phyloP scores from a whole-genome alignment of 2,797 vertebrate species.

The Dermochelys coriacea region DNA sequence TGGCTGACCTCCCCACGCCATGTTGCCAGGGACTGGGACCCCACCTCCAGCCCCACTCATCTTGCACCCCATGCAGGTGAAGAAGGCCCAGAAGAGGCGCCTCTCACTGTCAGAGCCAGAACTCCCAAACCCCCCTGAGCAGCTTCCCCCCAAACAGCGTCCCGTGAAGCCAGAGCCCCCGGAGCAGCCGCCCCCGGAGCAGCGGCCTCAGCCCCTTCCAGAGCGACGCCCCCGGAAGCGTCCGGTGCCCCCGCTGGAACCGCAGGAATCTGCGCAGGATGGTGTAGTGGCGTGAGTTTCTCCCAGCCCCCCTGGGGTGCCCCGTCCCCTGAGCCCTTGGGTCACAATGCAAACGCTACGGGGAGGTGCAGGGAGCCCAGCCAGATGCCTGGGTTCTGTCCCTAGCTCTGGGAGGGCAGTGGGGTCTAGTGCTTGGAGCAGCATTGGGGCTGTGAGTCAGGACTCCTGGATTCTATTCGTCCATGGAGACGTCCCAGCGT shows the following conservation, averaged over 20 bases:
- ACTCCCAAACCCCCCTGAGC: neutral
- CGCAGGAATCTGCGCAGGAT: neutral
- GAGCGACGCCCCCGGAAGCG: neutral
- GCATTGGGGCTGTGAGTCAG: neutral
- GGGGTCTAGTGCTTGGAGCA: too few species aligned
- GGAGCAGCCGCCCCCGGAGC: neutral
- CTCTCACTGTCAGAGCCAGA: neutral
- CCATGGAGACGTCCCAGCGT: too few species aligned
- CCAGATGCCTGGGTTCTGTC: neutral
- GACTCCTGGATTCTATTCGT: neutral
- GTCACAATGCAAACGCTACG: neutral
- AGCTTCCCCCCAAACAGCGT: neutral
- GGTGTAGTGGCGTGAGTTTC: conserved; percentile 3
- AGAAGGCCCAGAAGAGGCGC: neutral
- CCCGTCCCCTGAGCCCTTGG: neutral
- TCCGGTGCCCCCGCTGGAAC: neutral
- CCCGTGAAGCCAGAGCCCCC: neutral
- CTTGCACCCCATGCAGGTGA: neutral
- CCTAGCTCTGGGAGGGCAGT: neutral
- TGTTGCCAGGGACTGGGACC: neutral
- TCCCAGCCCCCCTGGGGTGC: neutral
- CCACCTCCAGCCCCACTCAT: too few species aligned
- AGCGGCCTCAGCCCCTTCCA: neutral
- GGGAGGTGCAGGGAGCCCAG: neutral
- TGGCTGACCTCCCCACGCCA: neutral